Conservation (phyloP, 2,113 vertebrate species). For the Alligator mississippiensis region DNA sequence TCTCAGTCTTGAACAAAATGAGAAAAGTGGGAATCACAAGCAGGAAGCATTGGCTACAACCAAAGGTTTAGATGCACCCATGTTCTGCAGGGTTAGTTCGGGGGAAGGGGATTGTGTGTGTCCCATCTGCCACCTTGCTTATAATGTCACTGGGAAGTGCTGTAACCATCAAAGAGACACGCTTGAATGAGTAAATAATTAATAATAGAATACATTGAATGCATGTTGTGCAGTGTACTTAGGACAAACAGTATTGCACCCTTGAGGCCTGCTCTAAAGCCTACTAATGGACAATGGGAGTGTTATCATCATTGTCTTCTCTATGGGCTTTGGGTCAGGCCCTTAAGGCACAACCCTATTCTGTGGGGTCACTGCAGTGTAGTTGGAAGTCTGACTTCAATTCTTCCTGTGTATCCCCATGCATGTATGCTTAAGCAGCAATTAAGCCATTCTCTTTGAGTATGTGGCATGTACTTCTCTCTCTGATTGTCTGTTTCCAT, state of each 20-base stretch:
- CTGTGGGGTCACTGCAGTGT: neutral
- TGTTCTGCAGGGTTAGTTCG: neutral
- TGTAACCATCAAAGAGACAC: neutral
- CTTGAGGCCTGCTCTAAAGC: neutral
- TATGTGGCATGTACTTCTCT: neutral
- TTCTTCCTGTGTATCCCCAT: neutral
- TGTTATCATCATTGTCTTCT: neutral
- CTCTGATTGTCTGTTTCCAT: neutral
- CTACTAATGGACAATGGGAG: neutral
- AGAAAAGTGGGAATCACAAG: neutral
- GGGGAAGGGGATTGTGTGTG: neutral
- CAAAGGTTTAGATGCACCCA: neutral
- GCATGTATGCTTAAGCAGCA: neutral
- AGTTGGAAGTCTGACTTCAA: neutral
- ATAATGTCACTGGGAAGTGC: neutral
- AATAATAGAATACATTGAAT: neutral
- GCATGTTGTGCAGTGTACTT: neutral
- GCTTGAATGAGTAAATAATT: rapidly evolving
- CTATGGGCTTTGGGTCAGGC: neutral
- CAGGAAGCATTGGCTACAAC: neutral
- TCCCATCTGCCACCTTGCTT: neutral
- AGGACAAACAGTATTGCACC: neutral
- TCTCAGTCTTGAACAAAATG: neutral
- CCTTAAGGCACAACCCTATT: neutral
- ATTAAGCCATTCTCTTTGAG: neutral